Percentiles rank a stretch among this genome's conserved stretches.
phyloP scores from a whole-genome alignment of 2,888 invertebrate species.

The Gymnoscelis rufifasciata region DNA sequence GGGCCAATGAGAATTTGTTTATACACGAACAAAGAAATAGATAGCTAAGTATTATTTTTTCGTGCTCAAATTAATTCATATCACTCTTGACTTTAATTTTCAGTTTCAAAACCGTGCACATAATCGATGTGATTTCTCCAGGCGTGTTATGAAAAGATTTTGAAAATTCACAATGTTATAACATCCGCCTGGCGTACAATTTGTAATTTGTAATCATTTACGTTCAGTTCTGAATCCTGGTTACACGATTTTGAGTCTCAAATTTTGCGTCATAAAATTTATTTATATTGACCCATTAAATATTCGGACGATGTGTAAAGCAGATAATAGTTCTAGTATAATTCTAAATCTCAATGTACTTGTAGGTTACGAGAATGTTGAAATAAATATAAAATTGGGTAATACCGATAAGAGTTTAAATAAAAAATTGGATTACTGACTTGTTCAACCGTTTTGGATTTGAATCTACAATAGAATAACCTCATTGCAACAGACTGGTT shows the following conservation, averaged over 20 bases:
- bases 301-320: slow-evolving; percentile 70
- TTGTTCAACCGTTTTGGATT: slow-evolving; percentile 77
- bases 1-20: slow-evolving; percentile 69
- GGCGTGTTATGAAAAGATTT: no score
- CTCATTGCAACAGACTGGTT: slow-evolving; percentile 76
- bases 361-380: slow-evolving; percentile 77
- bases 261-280: slow-evolving; percentile 31
- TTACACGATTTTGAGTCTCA: slow-evolving; percentile 42
- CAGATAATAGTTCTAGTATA: slow-evolving; percentile 69
- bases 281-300: slow-evolving; percentile 65
- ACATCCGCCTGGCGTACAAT: neutral
- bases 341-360: slow-evolving; percentile 74
- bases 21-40: slow-evolving; percentile 50
- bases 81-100: slow-evolving; percentile 42
- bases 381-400: slow-evolving; percentile 63
- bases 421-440: slow-evolving; percentile 61
- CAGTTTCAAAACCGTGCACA: slow-evolving; percentile 56
- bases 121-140: slow-evolving; percentile 13
- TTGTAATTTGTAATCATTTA: slow-evolving; percentile 23
- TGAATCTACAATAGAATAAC: slow-evolving; percentile 77
- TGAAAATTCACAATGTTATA: no score
- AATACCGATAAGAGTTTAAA: slow-evolving; percentile 70
- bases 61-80: slow-evolving; percentile 60
- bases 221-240: slow-evolving; percentile 42
- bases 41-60: slow-evolving; percentile 52